Percentiles rank a stretch among this genome's conserved stretches.
Evolutionary conservation across 2,113 vertebrate species (phyloP).

Genomic region (Erythrocercus mccallii): DNA sequence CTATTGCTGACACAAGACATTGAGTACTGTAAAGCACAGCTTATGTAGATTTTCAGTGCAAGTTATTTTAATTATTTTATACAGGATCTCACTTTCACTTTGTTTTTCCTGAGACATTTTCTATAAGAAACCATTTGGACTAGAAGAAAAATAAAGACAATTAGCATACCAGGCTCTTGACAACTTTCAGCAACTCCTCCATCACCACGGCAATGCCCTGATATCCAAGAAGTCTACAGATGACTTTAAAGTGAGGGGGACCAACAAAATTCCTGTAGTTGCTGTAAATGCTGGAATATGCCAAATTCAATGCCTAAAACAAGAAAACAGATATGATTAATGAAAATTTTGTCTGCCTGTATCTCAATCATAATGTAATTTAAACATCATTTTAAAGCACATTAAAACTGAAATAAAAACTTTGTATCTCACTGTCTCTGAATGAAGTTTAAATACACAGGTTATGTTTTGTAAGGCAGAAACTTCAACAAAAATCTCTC

Average conservation of each 20-base stretch:
- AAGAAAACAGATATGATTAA: neutral
- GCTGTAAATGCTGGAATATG: slow-evolving; percentile 86
- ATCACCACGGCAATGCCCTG: slow-evolving; percentile 90
- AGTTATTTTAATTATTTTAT: neutral
- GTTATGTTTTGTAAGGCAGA: neutral
- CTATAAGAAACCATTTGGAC: neutral
- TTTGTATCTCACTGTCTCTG: neutral
- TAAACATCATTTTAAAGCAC: neutral
- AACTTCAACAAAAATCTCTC: neutral
- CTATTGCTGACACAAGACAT: neutral
- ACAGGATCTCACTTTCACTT: neutral
- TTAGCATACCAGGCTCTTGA: slow-evolving; percentile 85
- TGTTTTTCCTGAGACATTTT: neutral
- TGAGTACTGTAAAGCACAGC: neutral
- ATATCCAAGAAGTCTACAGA: slow-evolving; percentile 86
- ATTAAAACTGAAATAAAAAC: neutral
- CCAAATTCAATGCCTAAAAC: slow-evolving; percentile 81
- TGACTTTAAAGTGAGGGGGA: slow-evolving; percentile 84
- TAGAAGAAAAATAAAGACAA: neutral
- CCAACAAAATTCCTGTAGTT: slow-evolving; percentile 87
- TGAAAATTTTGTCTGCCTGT: neutral
- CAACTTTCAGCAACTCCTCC: slow-evolving; percentile 89
- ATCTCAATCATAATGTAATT: neutral
- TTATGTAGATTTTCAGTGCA: neutral
- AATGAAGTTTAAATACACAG: neutral